These are phyloP conservation scores for Drosophila pectinifera DNA, from an alignment of 1,140 invertebrate species.

Conservation along the genomic window DNA sequence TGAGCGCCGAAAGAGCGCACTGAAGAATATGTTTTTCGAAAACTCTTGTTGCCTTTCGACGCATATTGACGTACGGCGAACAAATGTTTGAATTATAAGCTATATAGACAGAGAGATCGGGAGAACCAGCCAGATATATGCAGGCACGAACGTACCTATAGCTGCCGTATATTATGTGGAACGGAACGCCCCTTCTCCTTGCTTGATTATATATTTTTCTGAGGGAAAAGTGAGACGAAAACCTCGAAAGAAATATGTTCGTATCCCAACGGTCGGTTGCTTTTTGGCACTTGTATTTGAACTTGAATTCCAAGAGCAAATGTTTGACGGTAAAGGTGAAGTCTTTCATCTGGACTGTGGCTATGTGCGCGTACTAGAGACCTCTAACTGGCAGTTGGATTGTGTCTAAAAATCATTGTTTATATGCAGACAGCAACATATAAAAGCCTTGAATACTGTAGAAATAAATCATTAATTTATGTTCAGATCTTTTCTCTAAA, in stretches of 20 bases:
- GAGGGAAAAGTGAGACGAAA: conserved; percentile 36
- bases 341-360: conserved; percentile 25
- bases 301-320: conserved; percentile 68
- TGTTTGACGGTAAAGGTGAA: conserved; percentile 64
- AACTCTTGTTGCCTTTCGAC: conserved; percentile 62
- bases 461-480: background rate
- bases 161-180: conserved; percentile 28
- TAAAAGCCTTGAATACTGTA: background rate
- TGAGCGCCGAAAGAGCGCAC: conserved; percentile 58
- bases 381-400: background rate
- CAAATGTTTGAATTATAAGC: conserved; percentile 78
- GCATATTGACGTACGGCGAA: conserved; percentile 71
- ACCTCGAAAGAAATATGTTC: conserved; percentile 22
- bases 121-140: conserved; percentile 35
- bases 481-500: background rate
- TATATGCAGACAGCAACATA: background rate
- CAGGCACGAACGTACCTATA: conserved; percentile 19
- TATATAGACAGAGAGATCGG: conserved; percentile 31
- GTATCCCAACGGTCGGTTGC: conserved; percentile 31
- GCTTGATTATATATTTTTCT: conserved; percentile 24
- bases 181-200: conserved; percentile 3
- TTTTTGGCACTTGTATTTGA: conserved; percentile 63
- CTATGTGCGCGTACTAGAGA: conserved; percentile 1
- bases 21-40: conserved; percentile 65
- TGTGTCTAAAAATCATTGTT: conserved; percentile 17